Evolutionary conservation across 2,113 vertebrate species (phyloP).

Genomic region (Alligator mississippiensis): DNA sequence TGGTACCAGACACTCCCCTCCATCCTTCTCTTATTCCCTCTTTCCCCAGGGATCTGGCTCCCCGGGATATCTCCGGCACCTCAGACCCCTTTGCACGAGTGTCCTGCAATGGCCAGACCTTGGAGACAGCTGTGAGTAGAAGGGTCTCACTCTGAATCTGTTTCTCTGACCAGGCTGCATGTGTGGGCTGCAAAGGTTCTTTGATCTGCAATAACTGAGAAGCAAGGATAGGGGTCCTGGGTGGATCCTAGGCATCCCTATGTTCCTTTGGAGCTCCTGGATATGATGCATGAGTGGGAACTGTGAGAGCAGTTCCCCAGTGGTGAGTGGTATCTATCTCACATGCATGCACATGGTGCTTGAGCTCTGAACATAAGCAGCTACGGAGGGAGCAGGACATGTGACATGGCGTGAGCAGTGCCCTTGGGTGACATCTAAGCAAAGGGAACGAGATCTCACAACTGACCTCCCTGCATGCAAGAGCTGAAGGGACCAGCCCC

Average conservation of each 20-base stretch:
- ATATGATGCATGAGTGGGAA: not conserved
- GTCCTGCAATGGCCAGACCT: slow-evolving; percentile 85
- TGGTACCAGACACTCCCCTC: not conserved
- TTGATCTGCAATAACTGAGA: too few relatives aligned
- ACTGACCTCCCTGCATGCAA: not conserved
- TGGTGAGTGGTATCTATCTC: not conserved
- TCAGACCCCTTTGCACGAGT: slow-evolving; percentile 90
- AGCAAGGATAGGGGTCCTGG: not conserved
- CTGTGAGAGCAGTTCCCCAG: not conserved
- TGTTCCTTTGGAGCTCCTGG: not conserved
- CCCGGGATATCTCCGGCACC: slow-evolving; percentile 88
- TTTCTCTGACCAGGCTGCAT: not conserved
- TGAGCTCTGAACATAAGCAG: not conserved
- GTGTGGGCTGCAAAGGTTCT: not conserved
- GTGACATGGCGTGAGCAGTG: not conserved
- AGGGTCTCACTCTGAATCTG: accelerated
- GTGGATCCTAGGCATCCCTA: not conserved
- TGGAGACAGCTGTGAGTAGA: slow-evolving; percentile 88
- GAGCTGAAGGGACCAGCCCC: not conserved
- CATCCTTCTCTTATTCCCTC: not conserved
- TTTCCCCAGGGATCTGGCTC: slow-evolving; percentile 86
- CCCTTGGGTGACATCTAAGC: not conserved
- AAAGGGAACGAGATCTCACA: not conserved
- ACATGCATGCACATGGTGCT: not conserved
- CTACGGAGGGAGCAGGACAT: not conserved